Base-by-base conservation (phyloP, 2,797 vertebrate species). In the Synanceia verrucosa region DNA sequence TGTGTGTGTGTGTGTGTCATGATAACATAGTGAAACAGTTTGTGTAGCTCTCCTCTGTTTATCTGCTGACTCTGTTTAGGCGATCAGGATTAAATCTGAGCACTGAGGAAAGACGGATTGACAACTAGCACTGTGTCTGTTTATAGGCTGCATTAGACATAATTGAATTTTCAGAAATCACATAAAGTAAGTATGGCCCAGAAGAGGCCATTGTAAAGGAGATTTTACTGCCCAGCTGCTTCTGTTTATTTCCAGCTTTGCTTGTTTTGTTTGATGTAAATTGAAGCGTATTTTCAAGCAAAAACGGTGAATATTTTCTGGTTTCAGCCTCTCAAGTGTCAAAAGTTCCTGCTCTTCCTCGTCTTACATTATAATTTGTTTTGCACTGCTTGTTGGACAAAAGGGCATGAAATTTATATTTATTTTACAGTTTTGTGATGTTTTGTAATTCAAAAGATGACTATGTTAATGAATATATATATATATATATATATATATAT, bases 101-200 rank as follows among this genome's bases (percentile, higher is more conserved):
- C 23, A 10, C 36, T 63, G 3, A 46, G 19, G 21, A 23, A 65
- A 34, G 36, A 50, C 37, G 39, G 9, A 65, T 18, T 33, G 31
- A 55, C 53, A 39, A 21, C 64, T 55, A 50, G 19, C 33, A 3
- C 43, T 16, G 16, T 41, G 23, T 52, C 64, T 77, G 53, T 73
- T 67, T 34, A 48, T 44, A 31, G 53, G 21, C 29, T 14, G 18
- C 31, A 65, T 72, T 47, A 44, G 33, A 39, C 23, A n/a, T 63
- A 66, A 81, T 69, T 58, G n/a, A 52, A 52, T 81, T 72, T 71
- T 28, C 48, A 50, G 24, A 77, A 70, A 70, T 67, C 19, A n/a
- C 37, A 75, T 62, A 67, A 60, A 12, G 26, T 57, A 44, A 73
- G 76, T 71, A 57, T 65, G 36, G 33, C 4, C 29, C 61, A 28